phyloP scores from a whole-genome alignment of 1,140 invertebrate species.

The Sitodiplosis mosellana region DNA sequence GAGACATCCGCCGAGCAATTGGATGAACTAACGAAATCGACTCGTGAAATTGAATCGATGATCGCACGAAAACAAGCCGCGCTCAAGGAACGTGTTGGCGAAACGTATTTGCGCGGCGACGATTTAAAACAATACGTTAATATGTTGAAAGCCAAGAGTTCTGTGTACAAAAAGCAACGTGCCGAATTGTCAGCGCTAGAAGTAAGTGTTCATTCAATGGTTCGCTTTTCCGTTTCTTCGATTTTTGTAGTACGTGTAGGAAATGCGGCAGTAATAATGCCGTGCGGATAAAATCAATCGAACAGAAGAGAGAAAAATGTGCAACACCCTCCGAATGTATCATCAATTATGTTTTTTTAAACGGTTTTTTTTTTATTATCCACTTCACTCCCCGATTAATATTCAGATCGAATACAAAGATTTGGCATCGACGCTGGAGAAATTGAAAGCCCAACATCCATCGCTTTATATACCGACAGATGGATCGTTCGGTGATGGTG shows the following conservation, averaged over 20 bases:
- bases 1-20: slow-evolving; percentile 48
- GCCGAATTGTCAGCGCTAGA: slow-evolving; percentile 50
- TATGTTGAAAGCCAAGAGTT: slow-evolving; percentile 55
- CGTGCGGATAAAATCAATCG: too few relatives aligned
- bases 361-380: slow-evolving; percentile 3
- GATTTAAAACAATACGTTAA: slow-evolving; percentile 71
- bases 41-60: slow-evolving; percentile 34
- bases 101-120: slow-evolving; percentile 49
- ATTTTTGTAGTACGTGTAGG: slow-evolving; percentile 34
- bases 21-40: slow-evolving; percentile 37
- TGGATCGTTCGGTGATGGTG: neutral
- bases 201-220: slow-evolving; percentile 34
- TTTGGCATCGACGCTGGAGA: slow-evolving; percentile 5
- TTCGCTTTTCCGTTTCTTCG: slow-evolving; percentile 31
- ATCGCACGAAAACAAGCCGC: slow-evolving; percentile 29
- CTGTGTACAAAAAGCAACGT: slow-evolving; percentile 58
- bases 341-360: neutral
- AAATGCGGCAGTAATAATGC: too few relatives aligned
- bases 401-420: slow-evolving; percentile 4
- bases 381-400: neutral
- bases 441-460: slow-evolving; percentile 6
- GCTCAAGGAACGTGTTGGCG: slow-evolving; percentile 15
- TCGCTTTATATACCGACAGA: neutral
- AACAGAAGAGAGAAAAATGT: slow-evolving; percentile 39
- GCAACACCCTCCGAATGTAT: slow-evolving; percentile 8